Conservation (phyloP, 1,140 invertebrate genomes). For the Spodoptera litura region DNA sequence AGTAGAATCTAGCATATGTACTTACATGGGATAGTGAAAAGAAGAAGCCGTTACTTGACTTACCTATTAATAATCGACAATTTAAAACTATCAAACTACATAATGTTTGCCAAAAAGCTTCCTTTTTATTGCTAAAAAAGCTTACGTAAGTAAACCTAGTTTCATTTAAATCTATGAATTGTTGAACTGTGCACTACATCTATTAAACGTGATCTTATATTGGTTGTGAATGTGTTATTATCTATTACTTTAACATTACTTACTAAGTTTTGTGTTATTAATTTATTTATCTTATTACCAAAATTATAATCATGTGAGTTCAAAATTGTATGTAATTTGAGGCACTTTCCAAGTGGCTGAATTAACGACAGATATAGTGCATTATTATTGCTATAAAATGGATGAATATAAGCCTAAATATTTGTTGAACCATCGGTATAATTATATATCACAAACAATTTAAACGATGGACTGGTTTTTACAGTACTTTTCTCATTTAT, state of each 20-base stretch:
- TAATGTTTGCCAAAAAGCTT: constrained; percentile 76
- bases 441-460: constrained; percentile 78
- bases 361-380: constrained; percentile 68
- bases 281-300: constrained; percentile 54
- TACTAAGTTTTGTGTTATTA: constrained; percentile 52
- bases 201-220: constrained; percentile 60
- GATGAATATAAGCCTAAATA: constrained; percentile 73
- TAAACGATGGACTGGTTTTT: constrained; percentile 77
- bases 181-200: constrained; percentile 76
- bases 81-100: constrained; percentile 73
- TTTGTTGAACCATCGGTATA: constrained; percentile 64
- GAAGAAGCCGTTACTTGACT: constrained; percentile 60
- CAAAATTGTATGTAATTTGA: constrained; percentile 65
- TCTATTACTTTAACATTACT: constrained; percentile 49
- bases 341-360: constrained; percentile 80
- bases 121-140: constrained; percentile 79
- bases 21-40: constrained; percentile 69
- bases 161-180: constrained; percentile 64
- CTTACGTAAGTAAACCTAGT: constrained; percentile 69
- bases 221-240: constrained; percentile 53
- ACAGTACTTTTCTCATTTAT: constrained; percentile 48
- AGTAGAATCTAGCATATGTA: constrained; percentile 77
- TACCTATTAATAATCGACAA: constrained; percentile 67
- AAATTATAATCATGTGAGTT: constrained; percentile 28
- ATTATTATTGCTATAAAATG: constrained; percentile 70